Base-by-base conservation (phyloP, 2,113 vertebrate genomes). In the Ursus arctos region DNA sequence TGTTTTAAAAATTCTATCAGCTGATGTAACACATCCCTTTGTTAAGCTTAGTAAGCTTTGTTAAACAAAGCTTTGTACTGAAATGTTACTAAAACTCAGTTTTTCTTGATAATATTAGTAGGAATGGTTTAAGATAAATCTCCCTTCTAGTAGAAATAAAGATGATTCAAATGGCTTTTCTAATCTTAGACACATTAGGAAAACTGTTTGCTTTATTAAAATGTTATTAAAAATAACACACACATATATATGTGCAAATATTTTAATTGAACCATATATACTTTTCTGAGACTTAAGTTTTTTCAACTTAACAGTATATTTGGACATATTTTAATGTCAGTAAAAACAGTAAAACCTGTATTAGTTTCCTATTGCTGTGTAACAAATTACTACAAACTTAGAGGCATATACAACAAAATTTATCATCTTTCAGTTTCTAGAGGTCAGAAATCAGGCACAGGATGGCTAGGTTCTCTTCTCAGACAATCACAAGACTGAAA, bases 21-120 rank as follows among this genome's bases (percentile, higher is more conserved):
- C 49, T 55, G 71, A 80, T 79, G 18, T 80, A 55, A 86, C 71
- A 71, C 15, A 57, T 51, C 21, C 4, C 26, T 91, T 86, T 74
- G 11, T 63, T 71, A 94, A 51, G 28, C 57, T 88, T 94, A 80
- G 47, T 87, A 94, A 91, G 13, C 91, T 91, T 91, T 91, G 26
- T 91, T 57, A 69, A 91, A 85, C 8, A 90, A 67, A 91, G 40
- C 10, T 82, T 71, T 83, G 65, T 57, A 57, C 65, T 94, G 14
- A 87, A 88, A 65, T 40, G 47, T 15, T 81, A 51, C 40, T 79
- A 84, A 86, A 91, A 72, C 47, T 85, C 33, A 82, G 5, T 82
- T 85, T 91, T 96, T 72, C 65, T 51, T 82, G 24, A 71, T 63
- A 87, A 81, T 80, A 53, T 59, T 91, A 87, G 31, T 65, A 81